Conservation (phyloP, 2,113 vertebrate genomes). For the Gymnocephalus cernua region DNA sequence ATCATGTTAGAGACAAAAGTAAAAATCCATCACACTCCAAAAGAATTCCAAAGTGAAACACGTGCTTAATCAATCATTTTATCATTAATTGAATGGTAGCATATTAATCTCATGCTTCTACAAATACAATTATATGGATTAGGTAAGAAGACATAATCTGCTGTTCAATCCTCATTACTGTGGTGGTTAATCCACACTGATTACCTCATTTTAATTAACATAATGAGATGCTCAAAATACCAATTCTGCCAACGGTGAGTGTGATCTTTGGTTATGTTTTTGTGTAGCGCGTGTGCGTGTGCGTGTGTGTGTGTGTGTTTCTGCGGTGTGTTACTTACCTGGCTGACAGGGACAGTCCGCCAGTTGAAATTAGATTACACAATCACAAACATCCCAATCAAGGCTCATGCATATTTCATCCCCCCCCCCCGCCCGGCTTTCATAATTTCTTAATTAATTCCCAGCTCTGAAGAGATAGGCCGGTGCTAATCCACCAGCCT, state of each 20-base stretch:
- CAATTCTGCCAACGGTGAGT: constrained; percentile 47
- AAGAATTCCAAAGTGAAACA: constrained; percentile 30
- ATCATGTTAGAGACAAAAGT: constrained; percentile 14
- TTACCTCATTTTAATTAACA: constrained; percentile 81
- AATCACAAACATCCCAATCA: constrained; percentile 85
- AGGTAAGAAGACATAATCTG: constrained; percentile 78
- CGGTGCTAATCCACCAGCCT: constrained; percentile 76
- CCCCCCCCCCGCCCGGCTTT: constrained; percentile 65
- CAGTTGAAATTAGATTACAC: constrained; percentile 84
- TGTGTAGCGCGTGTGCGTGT: constrained; percentile 7
- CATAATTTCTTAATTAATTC: constrained; percentile 90
- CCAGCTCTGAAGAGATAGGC: constrained; percentile 78
- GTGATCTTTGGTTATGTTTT: constrained; percentile 56
- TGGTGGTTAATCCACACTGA: constrained; percentile 80
- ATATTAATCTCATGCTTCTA: constrained; percentile 73
- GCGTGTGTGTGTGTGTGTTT: constrained; percentile 10
- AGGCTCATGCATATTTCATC: constrained; percentile 86
- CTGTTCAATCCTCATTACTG: constrained; percentile 77
- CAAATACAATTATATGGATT: constrained; percentile 81
- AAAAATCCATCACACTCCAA: constrained; percentile 12
- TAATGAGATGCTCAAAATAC: constrained; percentile 71
- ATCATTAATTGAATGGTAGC: constrained; percentile 63
- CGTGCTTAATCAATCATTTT: constrained; percentile 56
- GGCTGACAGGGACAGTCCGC: constrained; percentile 61
- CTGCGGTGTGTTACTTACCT: constrained; percentile 63